Percentiles rank a stretch among this genome's conserved stretches.
Evolutionary conservation across 2,888 invertebrate species (phyloP).

Genomic region (Germaria angustata): DNA sequence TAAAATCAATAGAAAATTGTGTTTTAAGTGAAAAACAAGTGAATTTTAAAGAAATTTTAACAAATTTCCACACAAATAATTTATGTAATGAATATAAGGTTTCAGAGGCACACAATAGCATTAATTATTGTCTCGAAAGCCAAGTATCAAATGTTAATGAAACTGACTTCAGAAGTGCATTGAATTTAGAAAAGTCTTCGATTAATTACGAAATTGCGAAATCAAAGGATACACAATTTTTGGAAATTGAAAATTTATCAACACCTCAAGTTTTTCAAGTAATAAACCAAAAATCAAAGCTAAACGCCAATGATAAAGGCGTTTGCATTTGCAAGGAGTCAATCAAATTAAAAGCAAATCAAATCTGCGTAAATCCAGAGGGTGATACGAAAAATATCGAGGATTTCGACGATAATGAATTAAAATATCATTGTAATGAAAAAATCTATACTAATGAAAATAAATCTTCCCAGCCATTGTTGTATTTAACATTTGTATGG

Average conservation of each 20-base stretch:
- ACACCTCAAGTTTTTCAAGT: conserved; percentile 28
- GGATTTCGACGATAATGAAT: conserved; percentile 36
- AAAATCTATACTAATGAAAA: conserved; percentile 63
- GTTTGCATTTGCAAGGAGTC: background rate
- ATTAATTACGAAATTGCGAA: conserved; percentile 25
- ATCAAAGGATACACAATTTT: conserved; percentile 57
- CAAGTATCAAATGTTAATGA: background rate
- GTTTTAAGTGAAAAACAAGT: conserved; percentile 18
- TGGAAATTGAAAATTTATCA: conserved; percentile 41
- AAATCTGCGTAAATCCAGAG: background rate
- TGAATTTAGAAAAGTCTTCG: background rate
- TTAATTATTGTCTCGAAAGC: background rate
- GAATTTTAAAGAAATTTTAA: conserved; percentile 15
- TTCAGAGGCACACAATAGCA: conserved; percentile 23
- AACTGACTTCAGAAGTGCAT: background rate
- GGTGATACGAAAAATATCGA: conserved; percentile 3
- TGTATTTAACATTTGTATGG: conserved; percentile 62
- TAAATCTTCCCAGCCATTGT: conserved; percentile 38
- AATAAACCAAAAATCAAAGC: background rate
- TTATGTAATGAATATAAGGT: conserved; percentile 48
- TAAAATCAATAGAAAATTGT: conserved; percentile 23
- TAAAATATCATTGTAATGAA: conserved; percentile 47
- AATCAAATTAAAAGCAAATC: background rate
- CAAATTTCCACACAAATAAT: conserved; percentile 27
- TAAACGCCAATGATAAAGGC: conserved; percentile 14